Conservation (phyloP, 2,888 invertebrate genomes). For the Venusia cambrica region DNA sequence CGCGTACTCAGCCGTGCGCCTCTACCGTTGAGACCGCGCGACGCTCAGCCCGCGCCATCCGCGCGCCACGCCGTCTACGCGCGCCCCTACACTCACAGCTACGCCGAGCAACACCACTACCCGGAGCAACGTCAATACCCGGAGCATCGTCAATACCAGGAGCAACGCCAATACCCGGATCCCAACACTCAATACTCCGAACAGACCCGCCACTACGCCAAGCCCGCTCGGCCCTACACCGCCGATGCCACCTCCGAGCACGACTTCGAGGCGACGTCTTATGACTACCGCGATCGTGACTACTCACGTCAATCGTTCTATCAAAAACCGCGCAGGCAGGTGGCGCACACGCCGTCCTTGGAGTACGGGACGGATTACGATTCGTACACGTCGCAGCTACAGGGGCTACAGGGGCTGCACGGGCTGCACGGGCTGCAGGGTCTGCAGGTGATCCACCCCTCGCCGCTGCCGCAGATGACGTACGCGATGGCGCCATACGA, state of each 20-base stretch:
- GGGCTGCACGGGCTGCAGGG: too few relatives aligned
- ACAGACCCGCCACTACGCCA: conserved; percentile 23
- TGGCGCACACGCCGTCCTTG: conserved; percentile 4
- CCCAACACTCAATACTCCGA: conserved; percentile 11
- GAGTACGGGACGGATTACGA: conserved; percentile 17
- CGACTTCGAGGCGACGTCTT: conserved; percentile 11
- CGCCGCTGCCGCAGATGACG: conserved; percentile 13
- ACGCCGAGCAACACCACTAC: conserved; percentile 16
- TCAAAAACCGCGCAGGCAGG: conserved; percentile 6
- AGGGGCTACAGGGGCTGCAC: too few relatives aligned
- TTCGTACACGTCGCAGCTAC: conserved; percentile 29
- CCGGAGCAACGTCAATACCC: conserved; percentile 21
- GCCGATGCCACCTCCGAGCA: conserved; percentile 8
- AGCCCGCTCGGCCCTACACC: conserved; percentile 8
- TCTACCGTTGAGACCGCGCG: conserved; percentile 27
- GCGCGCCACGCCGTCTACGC: conserved; percentile 34
- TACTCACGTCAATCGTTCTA: conserved; percentile 1
- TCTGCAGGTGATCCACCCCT: conserved; percentile 10
- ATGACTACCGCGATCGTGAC: conserved; percentile 3
- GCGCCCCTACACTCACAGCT: conserved; percentile 30
- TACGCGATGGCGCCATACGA: conserved; percentile 22
- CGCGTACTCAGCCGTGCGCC: conserved; percentile 48
- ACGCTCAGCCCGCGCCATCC: conserved; percentile 18
- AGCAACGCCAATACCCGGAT: conserved; percentile 18
- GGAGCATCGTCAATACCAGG: conserved; percentile 15